These are phyloP conservation scores for Daubentonia madagascariensis DNA, from an alignment of 2,113 vertebrate species.

Conservation along the genomic window DNA sequence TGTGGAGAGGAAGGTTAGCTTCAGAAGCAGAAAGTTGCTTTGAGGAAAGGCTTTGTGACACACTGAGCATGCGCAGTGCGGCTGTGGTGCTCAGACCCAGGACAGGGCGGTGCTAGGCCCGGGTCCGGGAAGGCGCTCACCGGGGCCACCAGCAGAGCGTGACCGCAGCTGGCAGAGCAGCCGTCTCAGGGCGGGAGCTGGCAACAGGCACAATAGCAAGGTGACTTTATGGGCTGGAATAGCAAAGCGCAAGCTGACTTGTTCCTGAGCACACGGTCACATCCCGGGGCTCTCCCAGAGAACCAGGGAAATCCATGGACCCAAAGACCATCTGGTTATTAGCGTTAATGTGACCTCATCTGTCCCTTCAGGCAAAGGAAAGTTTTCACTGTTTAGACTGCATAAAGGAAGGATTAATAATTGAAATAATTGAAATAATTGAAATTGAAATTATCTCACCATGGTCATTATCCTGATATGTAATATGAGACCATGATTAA, in stretches of 20 bases:
- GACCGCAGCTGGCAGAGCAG: background rate
- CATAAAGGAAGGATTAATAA: background rate
- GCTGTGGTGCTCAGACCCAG: background rate
- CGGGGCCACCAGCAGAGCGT: background rate
- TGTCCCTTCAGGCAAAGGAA: background rate
- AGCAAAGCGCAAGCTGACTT: background rate
- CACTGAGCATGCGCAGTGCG: background rate
- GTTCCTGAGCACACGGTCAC: background rate
- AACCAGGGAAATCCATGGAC: background rate
- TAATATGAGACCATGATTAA: background rate
- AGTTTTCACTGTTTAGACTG: background rate
- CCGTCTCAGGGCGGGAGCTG: background rate
- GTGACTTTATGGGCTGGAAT: background rate
- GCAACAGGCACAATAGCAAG: background rate
- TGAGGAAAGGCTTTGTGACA: background rate
- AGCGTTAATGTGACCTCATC: background rate
- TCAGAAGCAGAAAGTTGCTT: background rate
- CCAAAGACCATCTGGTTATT: background rate
- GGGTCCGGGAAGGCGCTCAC: too few relatives aligned
- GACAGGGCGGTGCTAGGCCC: fast-evolving
- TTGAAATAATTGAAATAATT: too few relatives aligned
- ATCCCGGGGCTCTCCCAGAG: background rate
- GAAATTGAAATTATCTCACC: too few relatives aligned
- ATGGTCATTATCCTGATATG: background rate
- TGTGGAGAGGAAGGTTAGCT: background rate